phyloP scores from a whole-genome alignment of 2,113 vertebrate species.

The Tupaia chinensis region DNA sequence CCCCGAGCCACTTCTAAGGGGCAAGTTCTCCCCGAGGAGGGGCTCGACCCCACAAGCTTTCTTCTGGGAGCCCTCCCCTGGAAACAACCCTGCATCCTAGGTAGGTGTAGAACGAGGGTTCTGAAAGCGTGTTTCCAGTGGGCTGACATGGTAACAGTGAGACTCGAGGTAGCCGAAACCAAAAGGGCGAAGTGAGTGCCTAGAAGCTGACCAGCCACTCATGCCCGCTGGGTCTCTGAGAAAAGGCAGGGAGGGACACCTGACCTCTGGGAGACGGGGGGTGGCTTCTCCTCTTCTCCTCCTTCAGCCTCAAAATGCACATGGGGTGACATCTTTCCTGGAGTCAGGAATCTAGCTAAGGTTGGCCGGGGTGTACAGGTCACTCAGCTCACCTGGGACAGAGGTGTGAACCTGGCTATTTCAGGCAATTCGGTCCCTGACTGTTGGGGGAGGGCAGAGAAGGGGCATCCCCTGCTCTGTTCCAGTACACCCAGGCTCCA shows the following conservation, averaged over 20 bases:
- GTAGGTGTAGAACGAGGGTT: background rate
- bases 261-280: fast-evolving
- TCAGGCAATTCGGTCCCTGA: background rate
- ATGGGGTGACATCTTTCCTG: fast-evolving
- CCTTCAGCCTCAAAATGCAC: background rate
- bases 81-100: background rate
- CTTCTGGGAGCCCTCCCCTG: background rate
- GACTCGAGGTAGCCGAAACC: background rate
- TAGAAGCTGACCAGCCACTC: background rate
- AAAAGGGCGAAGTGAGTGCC: fast-evolving
- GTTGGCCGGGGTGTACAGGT: background rate
- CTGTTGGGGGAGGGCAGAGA: background rate
- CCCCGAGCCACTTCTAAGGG: background rate
- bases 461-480: fast-evolving
- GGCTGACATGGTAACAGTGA: no score
- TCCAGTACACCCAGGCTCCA: no score
- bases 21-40: background rate
- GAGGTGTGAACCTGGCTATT: fast-evolving
- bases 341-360: background rate
- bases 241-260: background rate
- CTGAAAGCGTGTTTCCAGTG: background rate
- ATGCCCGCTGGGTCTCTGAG: fast-evolving
- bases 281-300: no score
- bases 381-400: fast-evolving
- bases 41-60: no score